Evolutionary conservation across 2,797 vertebrate genomes (phyloP).

Genomic region (Molossus alvarezi): DNA sequence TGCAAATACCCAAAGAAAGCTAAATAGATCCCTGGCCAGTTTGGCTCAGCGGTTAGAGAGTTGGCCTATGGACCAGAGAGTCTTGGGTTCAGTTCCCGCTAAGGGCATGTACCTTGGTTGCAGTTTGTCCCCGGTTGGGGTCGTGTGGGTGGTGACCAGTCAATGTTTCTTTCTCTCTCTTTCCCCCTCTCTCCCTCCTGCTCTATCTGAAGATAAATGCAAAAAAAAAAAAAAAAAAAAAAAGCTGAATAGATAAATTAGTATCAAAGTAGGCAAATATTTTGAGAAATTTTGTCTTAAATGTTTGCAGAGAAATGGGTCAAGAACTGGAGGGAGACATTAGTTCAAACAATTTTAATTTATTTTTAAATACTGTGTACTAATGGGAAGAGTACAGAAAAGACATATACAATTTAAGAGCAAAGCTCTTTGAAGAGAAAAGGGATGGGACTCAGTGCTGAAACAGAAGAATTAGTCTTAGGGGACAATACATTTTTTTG

Average conservation of each 20-base stretch:
- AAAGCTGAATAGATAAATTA: constrained; percentile 10
- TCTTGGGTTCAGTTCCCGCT: too few species aligned
- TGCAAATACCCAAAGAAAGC: not conserved
- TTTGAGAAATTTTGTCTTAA: constrained; percentile 12
- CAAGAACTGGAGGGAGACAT: not conserved
- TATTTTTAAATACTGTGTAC: constrained; percentile 8
- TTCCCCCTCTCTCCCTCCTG: too few species aligned
- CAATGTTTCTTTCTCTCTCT: too few species aligned
- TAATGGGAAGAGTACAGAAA: not conserved
- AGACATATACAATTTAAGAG: not conserved
- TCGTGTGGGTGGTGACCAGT: too few species aligned
- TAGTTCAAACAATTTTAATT: not conserved
- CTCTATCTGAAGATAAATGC: too few species aligned
- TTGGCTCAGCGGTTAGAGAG: too few species aligned
- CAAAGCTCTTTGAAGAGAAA: not conserved
- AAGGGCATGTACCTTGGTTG: too few species aligned
- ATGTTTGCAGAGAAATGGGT: not conserved
- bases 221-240: not conserved
- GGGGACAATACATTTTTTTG: not conserved
- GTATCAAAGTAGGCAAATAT: not conserved
- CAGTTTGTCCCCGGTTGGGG: too few species aligned
- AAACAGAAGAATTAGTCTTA: not conserved
- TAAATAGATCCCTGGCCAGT: not conserved
- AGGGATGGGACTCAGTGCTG: not conserved
- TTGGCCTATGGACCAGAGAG: too few species aligned